These are phyloP conservation scores for Palythoa caribaeorum DNA, from an alignment of 92 coral and sea anemone species.

Conservation along the genomic window DNA sequence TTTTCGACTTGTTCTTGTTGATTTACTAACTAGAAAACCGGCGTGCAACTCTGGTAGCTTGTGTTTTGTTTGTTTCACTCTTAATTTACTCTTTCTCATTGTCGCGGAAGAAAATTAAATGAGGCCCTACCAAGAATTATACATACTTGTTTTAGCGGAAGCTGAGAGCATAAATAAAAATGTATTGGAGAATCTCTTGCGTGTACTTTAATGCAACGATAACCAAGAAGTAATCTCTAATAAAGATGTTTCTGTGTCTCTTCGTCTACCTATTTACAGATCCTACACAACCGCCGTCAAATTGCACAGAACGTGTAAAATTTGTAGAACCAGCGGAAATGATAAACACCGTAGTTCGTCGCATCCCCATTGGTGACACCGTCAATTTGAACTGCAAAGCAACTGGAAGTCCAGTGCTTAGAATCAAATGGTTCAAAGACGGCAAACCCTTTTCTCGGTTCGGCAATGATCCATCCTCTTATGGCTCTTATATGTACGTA, in stretches of 20 bases:
- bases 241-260: background rate
- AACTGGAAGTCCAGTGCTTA: slow-evolving; percentile 10
- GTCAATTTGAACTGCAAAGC: slow-evolving; percentile 4
- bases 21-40: no score
- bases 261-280: background rate
- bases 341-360: background rate
- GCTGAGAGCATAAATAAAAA: no score
- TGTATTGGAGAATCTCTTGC: no score
- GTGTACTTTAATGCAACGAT: no score
- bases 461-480: background rate
- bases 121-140: no score
- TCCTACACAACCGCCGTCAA: slow-evolving; percentile 33
- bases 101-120: no score
- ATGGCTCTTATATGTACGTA: background rate
- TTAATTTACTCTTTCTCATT: no score
- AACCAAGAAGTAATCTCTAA: no score
- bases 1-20: no score
- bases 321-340: slow-evolving; percentile 20
- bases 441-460: slow-evolving; percentile 21
- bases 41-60: no score
- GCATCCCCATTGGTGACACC: background rate
- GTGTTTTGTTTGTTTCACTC: no score
- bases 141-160: no score
- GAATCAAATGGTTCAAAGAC: slow-evolving; percentile 32
- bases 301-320: slow-evolving; percentile 21